Evolutionary conservation across 2,888 invertebrate species (phyloP), one percentile per base, ranked within the genome.

Genomic region (Hirtodrosophila cameraria): DNA sequence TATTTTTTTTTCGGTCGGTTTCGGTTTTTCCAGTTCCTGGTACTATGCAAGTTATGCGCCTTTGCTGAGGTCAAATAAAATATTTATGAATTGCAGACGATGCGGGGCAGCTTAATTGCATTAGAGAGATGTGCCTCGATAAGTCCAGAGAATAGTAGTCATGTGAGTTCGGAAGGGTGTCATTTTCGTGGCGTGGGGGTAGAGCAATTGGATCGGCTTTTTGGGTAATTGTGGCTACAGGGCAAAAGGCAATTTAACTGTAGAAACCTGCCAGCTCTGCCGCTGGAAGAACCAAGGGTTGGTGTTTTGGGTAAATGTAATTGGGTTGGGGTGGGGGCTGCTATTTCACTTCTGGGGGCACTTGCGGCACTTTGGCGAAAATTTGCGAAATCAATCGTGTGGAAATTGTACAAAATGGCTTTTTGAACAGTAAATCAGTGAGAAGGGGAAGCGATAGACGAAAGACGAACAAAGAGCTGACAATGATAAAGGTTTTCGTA

Each of bases 331-430:
- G 43, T 6, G 13, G 16, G 28, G 20, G 67, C 23, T 53, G 46
- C 28, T 28, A 36, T 46, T 53, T 48, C 35, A 35, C 67, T 43
- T 41, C 48, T 67, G 46, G 66, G 55, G 53, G 66, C 66, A 73
- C 74, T 77, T 78, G 77, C 78, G 78, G 81, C n/a, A n/a, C n/a
- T n/a, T n/a, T n/a, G n/a, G n/a, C 63, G 71, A 84, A 71, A 83
- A 83, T 83, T 86, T 82, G 81, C 84, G 78, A 86, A 86, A 80
- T 82, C 86, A 82, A 82, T 82, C 86, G 81, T 75, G 72, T 86
- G 84, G 81, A 82, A 82, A 84, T 86, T 81, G 86, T 75, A 80
- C 81, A 71, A 80, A 81, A 81, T 81, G 77, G 86, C 81, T 86
- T 86, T 83, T 60, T 71, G 61, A 62, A 64, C 67, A 52, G 76